Evolutionary conservation across 2,797 vertebrate genomes (phyloP).

Genomic region (Danio kyathit): DNA sequence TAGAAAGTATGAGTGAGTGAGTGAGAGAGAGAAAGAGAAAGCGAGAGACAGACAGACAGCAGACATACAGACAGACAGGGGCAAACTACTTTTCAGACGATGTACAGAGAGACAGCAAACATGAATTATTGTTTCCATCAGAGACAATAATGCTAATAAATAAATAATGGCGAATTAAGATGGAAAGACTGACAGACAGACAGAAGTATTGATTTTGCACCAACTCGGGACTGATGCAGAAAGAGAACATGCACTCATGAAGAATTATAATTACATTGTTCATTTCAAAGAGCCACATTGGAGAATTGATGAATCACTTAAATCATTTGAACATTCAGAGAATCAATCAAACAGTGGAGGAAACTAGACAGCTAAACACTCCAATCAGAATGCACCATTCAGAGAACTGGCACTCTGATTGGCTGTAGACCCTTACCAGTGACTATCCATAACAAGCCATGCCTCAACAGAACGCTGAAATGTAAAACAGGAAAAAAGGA

Average conservation of each 20-base stretch:
- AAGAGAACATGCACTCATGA: conserved; percentile 30
- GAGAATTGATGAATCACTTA: conserved; percentile 25
- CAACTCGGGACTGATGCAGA: not conserved
- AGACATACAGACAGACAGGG: not conserved
- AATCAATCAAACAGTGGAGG: conserved; percentile 36
- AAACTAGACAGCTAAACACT: conserved; percentile 37
- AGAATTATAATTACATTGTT: conserved; percentile 45
- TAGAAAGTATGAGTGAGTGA: conserved; percentile 26
- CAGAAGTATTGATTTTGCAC: conserved; percentile 24
- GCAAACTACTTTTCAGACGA: conserved; percentile 6
- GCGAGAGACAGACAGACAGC: not conserved
- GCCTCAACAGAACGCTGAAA: conserved; percentile 57
- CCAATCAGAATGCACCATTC: conserved; percentile 51
- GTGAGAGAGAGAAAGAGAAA: conserved; percentile 2
- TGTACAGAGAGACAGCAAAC: conserved; percentile 27
- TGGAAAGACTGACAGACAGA: conserved; percentile 26
- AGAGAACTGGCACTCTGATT: conserved; percentile 59
- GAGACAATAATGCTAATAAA: conserved; percentile 39
- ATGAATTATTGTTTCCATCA: conserved; percentile 43
- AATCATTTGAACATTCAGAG: conserved; percentile 27
- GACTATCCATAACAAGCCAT: conserved; percentile 72
- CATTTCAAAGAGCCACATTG: conserved; percentile 17
- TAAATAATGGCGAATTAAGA: conserved; percentile 28
- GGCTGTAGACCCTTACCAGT: conserved; percentile 74
- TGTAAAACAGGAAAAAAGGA: conserved; percentile 40